phyloP scores from a whole-genome alignment of 2,113 vertebrate genomes.

The Dromas ardeola region DNA sequence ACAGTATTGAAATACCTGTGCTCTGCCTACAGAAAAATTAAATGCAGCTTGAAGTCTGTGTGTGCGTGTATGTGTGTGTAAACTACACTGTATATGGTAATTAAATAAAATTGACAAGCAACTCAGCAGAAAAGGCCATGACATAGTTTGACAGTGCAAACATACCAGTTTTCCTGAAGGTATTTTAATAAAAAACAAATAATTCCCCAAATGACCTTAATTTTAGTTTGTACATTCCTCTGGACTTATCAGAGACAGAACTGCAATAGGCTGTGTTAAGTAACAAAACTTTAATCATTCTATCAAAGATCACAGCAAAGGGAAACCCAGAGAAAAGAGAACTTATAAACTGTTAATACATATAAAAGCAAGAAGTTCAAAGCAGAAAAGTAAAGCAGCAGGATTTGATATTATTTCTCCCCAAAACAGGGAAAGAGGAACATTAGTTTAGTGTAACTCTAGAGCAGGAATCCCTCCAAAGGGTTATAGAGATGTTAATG shows the following conservation, averaged over 20 bases:
- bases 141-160: neutral
- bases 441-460: neutral
- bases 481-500: neutral
- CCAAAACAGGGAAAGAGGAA: neutral
- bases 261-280: neutral
- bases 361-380: neutral
- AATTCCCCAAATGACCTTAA: neutral
- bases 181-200: neutral
- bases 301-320: neutral
- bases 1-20: neutral
- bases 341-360: neutral
- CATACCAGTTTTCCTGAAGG: neutral
- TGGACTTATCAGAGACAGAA: neutral
- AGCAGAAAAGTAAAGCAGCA: neutral
- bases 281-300: neutral
- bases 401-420: neutral
- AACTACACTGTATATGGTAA: neutral
- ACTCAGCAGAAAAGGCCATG: neutral
- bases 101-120: neutral
- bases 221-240: neutral
- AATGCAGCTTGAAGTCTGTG: neutral
- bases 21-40: neutral
- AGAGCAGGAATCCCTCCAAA: neutral
- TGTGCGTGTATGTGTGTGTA: accelerated
- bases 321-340: neutral